Base-by-base conservation (phyloP, 2,888 invertebrate species). In the Sphaerophoria taeniata region DNA sequence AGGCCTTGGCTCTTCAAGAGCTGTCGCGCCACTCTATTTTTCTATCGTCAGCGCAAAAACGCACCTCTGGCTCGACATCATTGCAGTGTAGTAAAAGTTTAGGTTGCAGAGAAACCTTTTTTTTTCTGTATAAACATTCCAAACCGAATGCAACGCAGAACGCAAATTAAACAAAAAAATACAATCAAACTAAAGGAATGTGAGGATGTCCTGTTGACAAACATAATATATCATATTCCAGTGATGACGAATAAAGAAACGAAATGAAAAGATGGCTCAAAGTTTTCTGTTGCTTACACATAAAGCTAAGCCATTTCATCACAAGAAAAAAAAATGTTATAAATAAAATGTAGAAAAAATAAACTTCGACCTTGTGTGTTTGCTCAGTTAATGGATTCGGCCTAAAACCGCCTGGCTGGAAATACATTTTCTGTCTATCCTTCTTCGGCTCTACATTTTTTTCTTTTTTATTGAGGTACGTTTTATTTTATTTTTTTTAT, bases 11-110 rank as follows among this genome's bases (percentile, higher is more conserved):
- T n/a, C n/a, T n/a, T n/a, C n/a, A n/a, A n/a, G n/a, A n/a, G n/a
- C n/a, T n/a, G n/a, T n/a, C n/a, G n/a, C n/a, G n/a, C n/a, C n/a
- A n/a, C n/a, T n/a, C n/a, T n/a, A n/a, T n/a, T n/a, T n/a, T n/a
- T n/a, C n/a, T n/a, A n/a, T n/a, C n/a, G n/a, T n/a, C n/a, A n/a
- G n/a, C n/a, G n/a, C n/a, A n/a, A n/a, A n/a, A n/a, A n/a, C n/a
- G n/a, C n/a, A n/a, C n/a, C n/a, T n/a, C 61, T 63, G 63, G 63
- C 63, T 63, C 14, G 14, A 63, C 63, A 47, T 9, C 63, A 33
- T 3, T 47, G 7, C 33, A 5, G 31, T 3, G 31, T 31, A 24
- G 5, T 3, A 63, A n/a, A 33, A 5, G 31, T 7, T 45, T 31
- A 24, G 5, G 39, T 39, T 60, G 39, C 3, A 60, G 12, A 0